Evolutionary conservation across 2,888 invertebrate species (phyloP).

Genomic region (Leptinotarsa rubiginosa): DNA sequence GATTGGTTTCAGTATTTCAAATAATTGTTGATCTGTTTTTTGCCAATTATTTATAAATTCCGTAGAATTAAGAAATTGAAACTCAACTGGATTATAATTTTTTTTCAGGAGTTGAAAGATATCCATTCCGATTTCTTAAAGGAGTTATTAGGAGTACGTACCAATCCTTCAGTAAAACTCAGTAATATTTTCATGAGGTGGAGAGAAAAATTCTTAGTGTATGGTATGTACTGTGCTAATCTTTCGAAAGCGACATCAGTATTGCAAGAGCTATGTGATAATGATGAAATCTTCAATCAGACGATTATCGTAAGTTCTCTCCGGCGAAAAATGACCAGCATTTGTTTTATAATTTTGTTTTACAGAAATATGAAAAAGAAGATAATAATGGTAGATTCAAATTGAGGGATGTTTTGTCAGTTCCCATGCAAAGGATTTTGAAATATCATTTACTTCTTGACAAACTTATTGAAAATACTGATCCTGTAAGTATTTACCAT

Average conservation of each 20-base stretch:
- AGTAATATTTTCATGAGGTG: conserved; percentile 91
- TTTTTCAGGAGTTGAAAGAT: conserved; percentile 81
- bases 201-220: conserved; percentile 90
- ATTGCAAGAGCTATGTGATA: conserved; percentile 81
- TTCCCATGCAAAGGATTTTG: conserved; percentile 98
- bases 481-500: conserved; percentile 71
- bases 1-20: too few species aligned
- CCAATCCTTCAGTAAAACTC: conserved; percentile 72
- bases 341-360: conserved; percentile 38
- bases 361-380: conserved; percentile 90
- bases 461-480: conserved; percentile 88
- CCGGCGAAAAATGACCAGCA: background rate
- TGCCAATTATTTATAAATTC: too few species aligned
- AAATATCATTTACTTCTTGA: conserved; percentile 96
- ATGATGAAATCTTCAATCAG: conserved; percentile 74
- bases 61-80: too few species aligned
- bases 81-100: background rate
- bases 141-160: conserved; percentile 81
- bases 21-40: too few species aligned
- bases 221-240: conserved; percentile 96
- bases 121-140: conserved; percentile 87
- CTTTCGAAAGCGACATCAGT: conserved; percentile 88
- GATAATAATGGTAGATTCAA: conserved; percentile 96
- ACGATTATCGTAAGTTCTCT: conserved; percentile 74
- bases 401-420: conserved; percentile 93